Conservation (phyloP, 2,797 vertebrate species). For the Philypnodon macrostomus region DNA sequence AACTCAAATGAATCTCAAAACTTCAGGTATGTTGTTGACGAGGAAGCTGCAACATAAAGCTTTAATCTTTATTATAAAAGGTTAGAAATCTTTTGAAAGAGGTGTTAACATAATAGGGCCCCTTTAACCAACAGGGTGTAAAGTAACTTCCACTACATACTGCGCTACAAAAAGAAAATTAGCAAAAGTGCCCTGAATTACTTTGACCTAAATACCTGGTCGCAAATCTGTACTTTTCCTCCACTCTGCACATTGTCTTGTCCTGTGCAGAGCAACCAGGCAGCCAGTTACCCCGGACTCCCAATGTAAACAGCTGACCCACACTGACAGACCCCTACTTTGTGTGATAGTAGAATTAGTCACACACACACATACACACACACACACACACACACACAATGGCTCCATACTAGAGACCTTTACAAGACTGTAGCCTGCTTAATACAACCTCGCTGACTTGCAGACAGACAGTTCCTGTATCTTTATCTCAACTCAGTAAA, state of each 20-base stretch:
- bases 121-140: no score
- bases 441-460: slow-evolving; percentile 49
- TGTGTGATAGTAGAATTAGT: slow-evolving; percentile 22
- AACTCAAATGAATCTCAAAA: no score
- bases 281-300: slow-evolving; percentile 25
- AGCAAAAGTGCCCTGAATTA: no score
- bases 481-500: slow-evolving; percentile 65
- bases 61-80: no score
- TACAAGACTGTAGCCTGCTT: slow-evolving; percentile 45
- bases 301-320: slow-evolving; percentile 50
- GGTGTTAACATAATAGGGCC: no score
- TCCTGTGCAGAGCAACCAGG: no score
- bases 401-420: slow-evolving; percentile 36
- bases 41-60: no score
- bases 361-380: slow-evolving; percentile 23
- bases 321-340: slow-evolving; percentile 39
- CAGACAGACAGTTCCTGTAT: slow-evolving; percentile 53
- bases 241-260: slow-evolving; percentile 28
- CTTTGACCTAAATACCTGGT: slow-evolving; percentile 13
- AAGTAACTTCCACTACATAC: no score
- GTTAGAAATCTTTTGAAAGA: no score
- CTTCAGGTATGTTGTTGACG: no score
- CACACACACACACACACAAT: slow-evolving; percentile 21
- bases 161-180: no score
- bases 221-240: slow-evolving; percentile 21